A percentile compares a stretch with the other conserved stretches of the same genome.
phyloP scores from a whole-genome alignment of 2,113 vertebrate genomes.

The Choloepus hoffmanni region DNA sequence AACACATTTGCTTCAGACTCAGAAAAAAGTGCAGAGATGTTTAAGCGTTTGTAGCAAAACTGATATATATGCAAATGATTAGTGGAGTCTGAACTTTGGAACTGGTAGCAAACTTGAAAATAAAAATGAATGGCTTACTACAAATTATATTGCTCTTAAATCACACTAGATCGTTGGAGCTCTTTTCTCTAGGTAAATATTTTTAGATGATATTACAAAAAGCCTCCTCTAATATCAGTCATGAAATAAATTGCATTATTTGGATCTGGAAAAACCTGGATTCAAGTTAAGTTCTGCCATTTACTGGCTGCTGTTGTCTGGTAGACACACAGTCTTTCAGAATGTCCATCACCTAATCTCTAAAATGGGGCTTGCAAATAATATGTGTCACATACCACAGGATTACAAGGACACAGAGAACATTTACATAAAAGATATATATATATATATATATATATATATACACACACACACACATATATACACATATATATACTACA shows the following conservation, averaged over 20 bases:
- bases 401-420: not conserved
- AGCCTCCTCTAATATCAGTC: not conserved
- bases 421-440: not conserved
- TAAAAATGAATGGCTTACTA: slow-evolving; percentile 10
- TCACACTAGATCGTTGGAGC: not conserved
- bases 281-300: not conserved
- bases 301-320: not conserved
- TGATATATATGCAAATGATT: slow-evolving; percentile 14
- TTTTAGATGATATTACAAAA: not conserved
- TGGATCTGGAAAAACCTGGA: not conserved
- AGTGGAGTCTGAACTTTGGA: slow-evolving; percentile 36
- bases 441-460: no score
- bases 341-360: not conserved
- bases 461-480: no score
- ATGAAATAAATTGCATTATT: not conserved
- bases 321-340: not conserved
- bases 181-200: not conserved
- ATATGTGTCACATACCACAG: not conserved
- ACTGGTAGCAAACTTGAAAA: slow-evolving; percentile 18
- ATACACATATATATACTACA: not conserved
- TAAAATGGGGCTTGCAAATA: not conserved
- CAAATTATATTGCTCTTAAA: not conserved
- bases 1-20: slow-evolving; percentile 31
- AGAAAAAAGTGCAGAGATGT: slow-evolving; percentile 31
- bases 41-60: slow-evolving; percentile 35